Evolutionary conservation across 2,113 vertebrate genomes (phyloP), one percentile per base, ranked within the genome.

Genomic region (Hydrolagus affinis): DNA sequence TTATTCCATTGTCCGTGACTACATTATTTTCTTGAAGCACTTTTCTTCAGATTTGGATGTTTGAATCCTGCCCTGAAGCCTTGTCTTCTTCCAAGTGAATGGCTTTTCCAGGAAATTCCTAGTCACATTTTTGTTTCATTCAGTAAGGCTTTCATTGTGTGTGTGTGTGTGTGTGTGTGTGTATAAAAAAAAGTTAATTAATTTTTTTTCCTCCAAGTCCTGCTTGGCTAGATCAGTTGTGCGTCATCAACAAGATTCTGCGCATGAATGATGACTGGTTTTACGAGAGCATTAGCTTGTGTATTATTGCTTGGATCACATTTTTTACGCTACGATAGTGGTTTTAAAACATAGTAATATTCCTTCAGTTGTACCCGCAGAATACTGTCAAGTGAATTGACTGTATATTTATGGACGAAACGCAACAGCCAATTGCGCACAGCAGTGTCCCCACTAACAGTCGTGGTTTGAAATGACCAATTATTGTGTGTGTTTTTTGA

Each of bases 181-280:
- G 44, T 6, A 44, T 44, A 44, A 30, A 66, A 62, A 17, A 83
- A 83, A 83, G 7, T 17, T 30, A 30, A 80, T 80, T 23, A 78
- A 78, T 10, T 59, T 78, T 80, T 60, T 80, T 62, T 80, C n/a
- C n/a, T n/a, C n/a, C 76, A 80, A 60, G 64, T 68, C 19, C 25
- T 21, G 78, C 78, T 83, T 64, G 78, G 62, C 62, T 83, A 28
- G 25, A 28, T 66, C 62, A 66, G 78, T 9, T 62, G 60, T 83
- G 78, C 78, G 78, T 83, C 78, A 83, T 83, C 59, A 68, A 14
- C 59, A 68, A n/a, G 60, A 21, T 62, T 23, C 78, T 30, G 62
- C 77, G 15, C 30, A 66, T 19, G 66, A 30, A 30, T 1, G 78
- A 83, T 83, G 66, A 68, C 28, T 68, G 28, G 60, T 62, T 62